Base-by-base conservation (phyloP, 2,888 invertebrate genomes). In the Drosophila putrida region DNA sequence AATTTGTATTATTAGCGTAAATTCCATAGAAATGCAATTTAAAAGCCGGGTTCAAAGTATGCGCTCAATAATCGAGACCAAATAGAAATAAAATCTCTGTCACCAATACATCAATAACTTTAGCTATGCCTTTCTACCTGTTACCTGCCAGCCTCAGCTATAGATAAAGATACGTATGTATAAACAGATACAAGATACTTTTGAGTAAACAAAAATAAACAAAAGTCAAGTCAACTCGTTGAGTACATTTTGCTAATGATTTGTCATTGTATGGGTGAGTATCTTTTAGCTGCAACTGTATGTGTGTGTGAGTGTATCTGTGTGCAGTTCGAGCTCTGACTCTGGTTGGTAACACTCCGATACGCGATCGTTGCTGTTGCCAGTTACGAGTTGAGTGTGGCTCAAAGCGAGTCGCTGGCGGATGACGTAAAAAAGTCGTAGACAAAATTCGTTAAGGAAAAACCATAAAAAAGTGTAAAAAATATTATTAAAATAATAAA, bases 351-450 rank as follows among this genome's bases (percentile, higher is more conserved):
- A 84, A 84, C 67, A 77, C 49, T 60, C 44, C 38, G 50, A 31
- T 47, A 73, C 49, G 53, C 78, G 87, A 86, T 86, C 86, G 72
- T 33, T 20, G 36, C 47, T 84, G 44, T 62, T 73, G 82, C 75
- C 85, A 89, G 89, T 90, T 80, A 75, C 73, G 78, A 75, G 62
- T 74, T 76, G 89, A 86, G 79, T 84, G 85, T 82, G 84, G 87
- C 88, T 86, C 78, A 82, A 81, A 88, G 66, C 81, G 71, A 66
- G 50, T 68, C 76, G 78, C 20, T 51, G 54, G 39, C 68, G 63
- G 55, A 27, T 41, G 55, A 43, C 35, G 51, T 43, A 11, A 35
- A 66, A 43, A 38, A 25, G 28, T n/a, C 46, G 6, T 28, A 33
- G 5, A 6, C 9, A 9, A 11, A 11, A 36, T 57, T 36, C 20